Percentiles rank a stretch among this genome's conserved stretches.
These are phyloP conservation scores for Dreissena rostriformis DNA, from an alignment of 1,140 invertebrate genomes.

Conservation along the genomic window DNA sequence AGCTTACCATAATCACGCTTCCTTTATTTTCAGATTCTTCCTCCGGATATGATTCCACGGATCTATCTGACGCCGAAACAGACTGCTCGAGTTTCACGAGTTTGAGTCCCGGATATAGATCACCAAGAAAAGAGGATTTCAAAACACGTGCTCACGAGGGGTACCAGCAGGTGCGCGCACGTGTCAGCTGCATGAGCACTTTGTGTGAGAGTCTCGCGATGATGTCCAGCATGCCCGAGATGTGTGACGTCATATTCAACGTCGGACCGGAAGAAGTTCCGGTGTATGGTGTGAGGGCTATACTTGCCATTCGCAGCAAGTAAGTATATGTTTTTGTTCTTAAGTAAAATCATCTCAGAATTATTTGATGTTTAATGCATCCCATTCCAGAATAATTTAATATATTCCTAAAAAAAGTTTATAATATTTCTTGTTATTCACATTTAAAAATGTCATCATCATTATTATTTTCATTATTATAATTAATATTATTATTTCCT, in stretches of 20 bases:
- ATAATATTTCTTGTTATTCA: background rate
- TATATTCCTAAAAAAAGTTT: background rate
- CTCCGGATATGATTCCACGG: slow-evolving; percentile 49
- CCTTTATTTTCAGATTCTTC: slow-evolving; percentile 19
- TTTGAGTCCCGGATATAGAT: background rate
- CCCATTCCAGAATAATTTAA: no score
- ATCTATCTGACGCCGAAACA: slow-evolving; percentile 32
- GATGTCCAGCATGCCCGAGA: slow-evolving; percentile 58
- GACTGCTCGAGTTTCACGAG: background rate
- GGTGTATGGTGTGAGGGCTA: slow-evolving; percentile 56
- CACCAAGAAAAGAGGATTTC: background rate
- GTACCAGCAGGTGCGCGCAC: slow-evolving; percentile 13
- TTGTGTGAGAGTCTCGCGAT: slow-evolving; percentile 54
- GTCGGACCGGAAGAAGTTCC: slow-evolving; percentile 53
- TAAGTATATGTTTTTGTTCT: slow-evolving; percentile 13
- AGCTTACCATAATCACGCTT: no score
- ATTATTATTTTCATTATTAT: background rate
- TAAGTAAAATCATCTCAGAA: background rate
- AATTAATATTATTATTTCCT: background rate
- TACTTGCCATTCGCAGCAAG: slow-evolving; percentile 57
- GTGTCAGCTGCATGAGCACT: slow-evolving; percentile 45
- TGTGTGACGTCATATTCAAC: slow-evolving; percentile 63
- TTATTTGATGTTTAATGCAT: no score
- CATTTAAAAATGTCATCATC: background rate
- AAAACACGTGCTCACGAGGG: background rate